A percentile compares a stretch with the other conserved stretches of the same genome.
Conservation (phyloP, 2,797 vertebrate genomes). For the Eutrigla gurnardus region DNA sequence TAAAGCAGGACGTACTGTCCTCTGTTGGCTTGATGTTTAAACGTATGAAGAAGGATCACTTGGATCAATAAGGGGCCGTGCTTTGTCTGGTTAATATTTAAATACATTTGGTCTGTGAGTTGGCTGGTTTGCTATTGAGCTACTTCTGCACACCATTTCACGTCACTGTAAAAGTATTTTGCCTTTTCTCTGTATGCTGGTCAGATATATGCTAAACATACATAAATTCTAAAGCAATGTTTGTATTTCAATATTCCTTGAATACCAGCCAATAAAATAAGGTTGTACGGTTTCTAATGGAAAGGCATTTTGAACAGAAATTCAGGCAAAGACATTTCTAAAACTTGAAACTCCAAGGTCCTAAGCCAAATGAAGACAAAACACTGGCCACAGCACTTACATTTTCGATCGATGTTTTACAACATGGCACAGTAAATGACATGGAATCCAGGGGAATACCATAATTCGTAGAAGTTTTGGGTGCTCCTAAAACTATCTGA, state of each 20-base stretch:
- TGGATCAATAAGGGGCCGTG: constrained; percentile 52
- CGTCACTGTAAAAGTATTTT: constrained; percentile 17
- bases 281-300: neutral
- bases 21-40: constrained; percentile 46
- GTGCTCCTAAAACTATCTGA: constrained; percentile 32
- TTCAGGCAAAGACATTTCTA: neutral
- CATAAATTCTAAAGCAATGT: neutral
- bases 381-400: neutral
- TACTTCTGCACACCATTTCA: constrained; percentile 31
- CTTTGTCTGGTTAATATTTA: constrained; percentile 71
- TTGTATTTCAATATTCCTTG: neutral
- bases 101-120: constrained; percentile 42
- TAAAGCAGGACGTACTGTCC: constrained; percentile 22
- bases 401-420: no score
- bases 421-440: constrained; percentile 8
- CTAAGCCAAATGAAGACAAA: constrained; percentile 1
- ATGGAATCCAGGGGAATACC: neutral
- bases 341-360: neutral
- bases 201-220: constrained; percentile 5
- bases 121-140: constrained; percentile 41
- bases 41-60: constrained; percentile 58
- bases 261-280: neutral
- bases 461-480: constrained; percentile 18
- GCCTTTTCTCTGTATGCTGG: neutral
- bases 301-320: neutral